A percentile compares a stretch with the other conserved stretches of the same genome.
Conservation (phyloP, 2,797 vertebrate genomes). For the Tragopan temminckii region DNA sequence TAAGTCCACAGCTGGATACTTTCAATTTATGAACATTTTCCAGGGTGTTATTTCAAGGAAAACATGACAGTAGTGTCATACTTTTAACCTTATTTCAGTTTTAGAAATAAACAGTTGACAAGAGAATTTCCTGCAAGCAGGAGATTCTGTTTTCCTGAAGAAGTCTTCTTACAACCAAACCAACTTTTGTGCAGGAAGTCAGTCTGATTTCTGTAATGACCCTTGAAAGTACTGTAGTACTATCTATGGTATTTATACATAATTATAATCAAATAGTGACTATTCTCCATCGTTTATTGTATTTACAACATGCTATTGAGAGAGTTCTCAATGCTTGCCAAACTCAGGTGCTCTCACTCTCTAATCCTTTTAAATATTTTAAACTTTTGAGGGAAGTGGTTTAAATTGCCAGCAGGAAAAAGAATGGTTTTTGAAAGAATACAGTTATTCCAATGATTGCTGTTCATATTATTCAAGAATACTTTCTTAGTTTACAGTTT, state of each 20-base stretch:
- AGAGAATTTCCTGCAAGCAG: neutral
- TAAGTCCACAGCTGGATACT: fast-evolving
- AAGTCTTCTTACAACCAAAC: neutral
- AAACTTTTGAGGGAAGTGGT: neutral
- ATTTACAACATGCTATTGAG: fast-evolving
- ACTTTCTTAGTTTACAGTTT: neutral
- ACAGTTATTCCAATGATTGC: fast-evolving
- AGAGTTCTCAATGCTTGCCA: neutral
- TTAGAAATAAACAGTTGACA: neutral
- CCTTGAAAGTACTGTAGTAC: neutral
- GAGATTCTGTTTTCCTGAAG: neutral
- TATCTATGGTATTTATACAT: neutral
- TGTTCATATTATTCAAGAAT: neutral
- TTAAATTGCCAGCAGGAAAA: neutral
- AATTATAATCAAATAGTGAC: neutral
- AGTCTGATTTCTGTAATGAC: conserved; percentile 3
- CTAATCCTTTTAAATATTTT: neutral
- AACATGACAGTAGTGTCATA: neutral
- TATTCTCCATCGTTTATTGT: neutral
- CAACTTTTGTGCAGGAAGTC: neutral
- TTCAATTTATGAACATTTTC: neutral
- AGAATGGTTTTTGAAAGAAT: neutral
- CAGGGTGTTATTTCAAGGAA: neutral
- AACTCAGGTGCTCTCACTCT: neutral
- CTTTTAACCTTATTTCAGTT: neutral